Base-by-base conservation (phyloP, 2,888 invertebrate genomes). In the Heliconius sara region DNA sequence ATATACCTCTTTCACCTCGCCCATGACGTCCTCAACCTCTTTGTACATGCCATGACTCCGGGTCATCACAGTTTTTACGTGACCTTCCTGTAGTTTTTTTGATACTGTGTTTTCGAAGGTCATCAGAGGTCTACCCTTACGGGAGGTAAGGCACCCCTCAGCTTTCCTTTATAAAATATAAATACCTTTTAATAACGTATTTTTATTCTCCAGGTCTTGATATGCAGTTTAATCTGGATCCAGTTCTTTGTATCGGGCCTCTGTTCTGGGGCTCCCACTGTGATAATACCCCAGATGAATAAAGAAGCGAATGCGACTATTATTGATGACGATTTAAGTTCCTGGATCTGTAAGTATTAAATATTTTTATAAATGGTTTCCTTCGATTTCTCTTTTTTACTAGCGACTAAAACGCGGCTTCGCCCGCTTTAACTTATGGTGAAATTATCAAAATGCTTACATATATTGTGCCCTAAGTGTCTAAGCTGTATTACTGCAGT, bases 221-320 rank as follows among this genome's bases (percentile, higher is more conserved):
- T 84, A 77, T 84, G 85, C 82, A 86, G 82, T 79, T 81, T 80
- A 83, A 82, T 86, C 74, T 83, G 81, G 82, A 77, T 78, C 57
- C 82, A 84, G 79, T 86, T 83, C 80, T 86, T 85, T 65, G 83
- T 84, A 76, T 80, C 84, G 47, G 84, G 84, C 66, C 83, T 86
- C 65, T 83, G 83, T 81, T 81, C 84, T 76, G 80, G 86, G 60
- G 81, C 85, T 60, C 84, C 86, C 0, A 86, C 86, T 0, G 85
- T 86, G 0, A 80, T 84, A 25, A 84, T 86, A 47, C 86, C 86
- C 0, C 85, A 86, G 71, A 39, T 86, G 12, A 77, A 85, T 27
- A 80, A 80, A 73, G 86, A 86, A 27, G 80, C 84, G 0, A 85
- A 86, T 63, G 83, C 83, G 0, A 84, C 85, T 2, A 82, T 76